phyloP scores from a whole-genome alignment of 2,113 vertebrate species.

The Puma concolor region DNA sequence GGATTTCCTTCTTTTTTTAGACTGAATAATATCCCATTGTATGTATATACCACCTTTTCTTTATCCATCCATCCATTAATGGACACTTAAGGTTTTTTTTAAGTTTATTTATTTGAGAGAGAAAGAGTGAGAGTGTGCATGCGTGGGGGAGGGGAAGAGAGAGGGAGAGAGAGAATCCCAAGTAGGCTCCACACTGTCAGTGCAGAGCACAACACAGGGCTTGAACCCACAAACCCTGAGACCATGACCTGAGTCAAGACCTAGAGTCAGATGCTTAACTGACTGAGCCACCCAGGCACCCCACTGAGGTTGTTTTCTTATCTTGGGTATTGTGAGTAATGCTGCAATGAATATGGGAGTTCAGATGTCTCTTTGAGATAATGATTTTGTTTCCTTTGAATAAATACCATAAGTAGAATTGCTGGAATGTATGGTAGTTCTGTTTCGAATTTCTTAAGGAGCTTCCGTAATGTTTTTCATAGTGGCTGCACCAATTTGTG shows the following conservation, averaged over 20 bases:
- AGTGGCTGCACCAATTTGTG: not conserved
- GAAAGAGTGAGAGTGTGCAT: too few species aligned
- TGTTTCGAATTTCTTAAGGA: not conserved
- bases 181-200: too few species aligned
- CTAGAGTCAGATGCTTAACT: too few species aligned
- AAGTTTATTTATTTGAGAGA: too few species aligned
- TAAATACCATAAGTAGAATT: not conserved
- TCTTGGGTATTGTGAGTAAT: not conserved
- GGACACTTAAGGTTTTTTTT: not conserved
- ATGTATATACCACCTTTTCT: not conserved
- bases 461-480: not conserved
- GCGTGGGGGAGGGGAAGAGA: too few species aligned
- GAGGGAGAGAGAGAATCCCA: too few species aligned
- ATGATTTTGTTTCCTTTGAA: not conserved
- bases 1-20: not conserved
- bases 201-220: too few species aligned
- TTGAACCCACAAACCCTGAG: too few species aligned
- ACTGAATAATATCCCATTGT: not conserved
- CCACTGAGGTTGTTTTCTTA: not conserved
- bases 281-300: too few species aligned
- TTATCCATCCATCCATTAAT: not conserved
- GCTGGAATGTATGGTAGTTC: not conserved
- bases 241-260: too few species aligned
- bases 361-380: not conserved
- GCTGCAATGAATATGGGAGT: not conserved